Conservation (phyloP, 2,888 invertebrate species). For the Caenorhabditis sp. region DNA sequence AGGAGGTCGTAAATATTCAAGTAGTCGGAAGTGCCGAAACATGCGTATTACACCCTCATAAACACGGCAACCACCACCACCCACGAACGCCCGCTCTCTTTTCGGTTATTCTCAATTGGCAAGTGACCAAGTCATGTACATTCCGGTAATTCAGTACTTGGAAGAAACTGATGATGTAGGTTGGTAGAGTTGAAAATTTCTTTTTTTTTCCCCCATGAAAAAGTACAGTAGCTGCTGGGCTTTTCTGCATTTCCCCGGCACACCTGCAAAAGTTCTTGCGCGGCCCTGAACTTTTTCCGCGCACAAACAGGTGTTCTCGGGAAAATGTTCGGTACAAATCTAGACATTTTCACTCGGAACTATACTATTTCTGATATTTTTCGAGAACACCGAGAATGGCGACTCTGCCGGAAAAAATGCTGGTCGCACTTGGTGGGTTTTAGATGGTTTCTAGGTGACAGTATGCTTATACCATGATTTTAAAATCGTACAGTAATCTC, state of each 20-base stretch:
- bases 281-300: conserved; percentile 30
- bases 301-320: conserved; percentile 23
- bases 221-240: too few relatives aligned
- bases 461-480: too few relatives aligned
- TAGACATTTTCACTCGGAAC: neutral
- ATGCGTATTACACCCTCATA: neutral
- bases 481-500: neutral
- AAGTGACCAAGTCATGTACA: conserved; percentile 18
- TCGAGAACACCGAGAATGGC: neutral
- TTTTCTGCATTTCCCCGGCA: too few relatives aligned
- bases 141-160: conserved; percentile 25
- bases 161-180: too few relatives aligned
- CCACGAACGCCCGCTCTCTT: neutral
- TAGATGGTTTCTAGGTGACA: too few relatives aligned
- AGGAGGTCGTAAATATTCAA: conserved; percentile 51
- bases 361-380: neutral
- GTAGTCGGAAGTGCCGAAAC: too few relatives aligned
- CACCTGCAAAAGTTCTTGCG: too few relatives aligned
- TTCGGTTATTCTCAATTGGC: too few relatives aligned
- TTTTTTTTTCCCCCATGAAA: too few relatives aligned
- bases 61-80: conserved; percentile 10
- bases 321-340: neutral
- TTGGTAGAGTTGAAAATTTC: too few relatives aligned
- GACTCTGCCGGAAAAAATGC: conserved; percentile 20
- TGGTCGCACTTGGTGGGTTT: conserved; percentile 29